phyloP scores from a whole-genome alignment of 2,113 vertebrate species.

The Ophthalmotilapia sp. region DNA sequence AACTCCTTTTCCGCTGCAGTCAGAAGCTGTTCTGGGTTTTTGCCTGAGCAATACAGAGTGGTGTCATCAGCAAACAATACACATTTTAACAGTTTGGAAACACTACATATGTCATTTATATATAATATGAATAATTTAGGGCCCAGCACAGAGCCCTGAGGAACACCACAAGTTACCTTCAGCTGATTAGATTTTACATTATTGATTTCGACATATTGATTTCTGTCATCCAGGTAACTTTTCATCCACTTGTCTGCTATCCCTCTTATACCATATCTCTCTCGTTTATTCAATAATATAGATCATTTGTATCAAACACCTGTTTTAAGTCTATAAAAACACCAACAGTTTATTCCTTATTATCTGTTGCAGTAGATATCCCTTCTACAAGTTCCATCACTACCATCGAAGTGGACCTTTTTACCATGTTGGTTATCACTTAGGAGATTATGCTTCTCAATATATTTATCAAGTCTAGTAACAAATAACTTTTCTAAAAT shows the following conservation, averaged over 20 bases:
- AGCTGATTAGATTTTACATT: neutral
- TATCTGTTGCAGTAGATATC: no score
- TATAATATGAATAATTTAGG: neutral
- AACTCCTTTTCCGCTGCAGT: no score
- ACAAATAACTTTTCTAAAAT: neutral
- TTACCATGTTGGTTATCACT: no score
- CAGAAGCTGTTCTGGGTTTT: neutral
- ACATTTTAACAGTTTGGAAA: no score
- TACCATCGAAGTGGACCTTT: no score
- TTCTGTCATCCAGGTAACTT: neutral
- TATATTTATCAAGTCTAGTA: no score
- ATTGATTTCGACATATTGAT: neutral
- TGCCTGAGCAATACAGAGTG: accelerated
- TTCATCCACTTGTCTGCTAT: neutral
- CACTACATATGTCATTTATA: neutral
- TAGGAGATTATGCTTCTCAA: no score
- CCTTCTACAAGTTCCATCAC: no score
- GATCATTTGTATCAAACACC: accelerated
- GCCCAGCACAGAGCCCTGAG: neutral
- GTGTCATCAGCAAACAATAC: neutral
- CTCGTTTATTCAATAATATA: neutral
- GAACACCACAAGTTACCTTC: neutral
- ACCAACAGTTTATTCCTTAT: neutral
- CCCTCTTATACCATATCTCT: neutral
- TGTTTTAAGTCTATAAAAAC: neutral